phyloP scores from a whole-genome alignment of 92 coral and sea anemone species.

The Zoanthus solanderi region DNA sequence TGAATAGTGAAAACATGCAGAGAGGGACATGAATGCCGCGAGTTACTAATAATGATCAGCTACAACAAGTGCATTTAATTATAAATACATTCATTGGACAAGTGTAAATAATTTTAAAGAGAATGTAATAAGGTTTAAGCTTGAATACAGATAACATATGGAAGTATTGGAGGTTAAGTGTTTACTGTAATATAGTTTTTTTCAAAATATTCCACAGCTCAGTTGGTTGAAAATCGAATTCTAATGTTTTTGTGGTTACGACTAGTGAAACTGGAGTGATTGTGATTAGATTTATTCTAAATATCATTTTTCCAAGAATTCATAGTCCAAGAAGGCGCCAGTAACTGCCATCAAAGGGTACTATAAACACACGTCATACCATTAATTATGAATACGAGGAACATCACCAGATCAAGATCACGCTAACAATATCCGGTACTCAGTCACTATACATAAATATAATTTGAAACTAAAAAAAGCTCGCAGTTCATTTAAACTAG shows the following conservation, averaged over 20 bases:
- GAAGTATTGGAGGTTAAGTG: background rate
- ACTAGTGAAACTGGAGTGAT: background rate
- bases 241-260: background rate
- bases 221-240: background rate
- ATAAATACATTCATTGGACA: too few relatives aligned
- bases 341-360: background rate
- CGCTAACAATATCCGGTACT: background rate
- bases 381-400: background rate
- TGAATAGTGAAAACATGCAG: too few relatives aligned
- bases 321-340: background rate
- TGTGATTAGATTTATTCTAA: too few relatives aligned
- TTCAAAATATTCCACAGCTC: too few relatives aligned
- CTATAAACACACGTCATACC: background rate
- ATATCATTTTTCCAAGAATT: background rate
- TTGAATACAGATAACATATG: too few relatives aligned
- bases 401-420: constrained; percentile 1
- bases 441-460: background rate
- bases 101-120: too few relatives aligned
- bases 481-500: background rate
- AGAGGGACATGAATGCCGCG: too few relatives aligned
- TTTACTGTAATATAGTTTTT: background rate
- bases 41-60: too few relatives aligned
- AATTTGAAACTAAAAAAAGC: background rate
- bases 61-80: too few relatives aligned
- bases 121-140: too few relatives aligned